Conservation (phyloP, 2,797 vertebrate genomes). For the Muraenolepis orangiensis region DNA sequence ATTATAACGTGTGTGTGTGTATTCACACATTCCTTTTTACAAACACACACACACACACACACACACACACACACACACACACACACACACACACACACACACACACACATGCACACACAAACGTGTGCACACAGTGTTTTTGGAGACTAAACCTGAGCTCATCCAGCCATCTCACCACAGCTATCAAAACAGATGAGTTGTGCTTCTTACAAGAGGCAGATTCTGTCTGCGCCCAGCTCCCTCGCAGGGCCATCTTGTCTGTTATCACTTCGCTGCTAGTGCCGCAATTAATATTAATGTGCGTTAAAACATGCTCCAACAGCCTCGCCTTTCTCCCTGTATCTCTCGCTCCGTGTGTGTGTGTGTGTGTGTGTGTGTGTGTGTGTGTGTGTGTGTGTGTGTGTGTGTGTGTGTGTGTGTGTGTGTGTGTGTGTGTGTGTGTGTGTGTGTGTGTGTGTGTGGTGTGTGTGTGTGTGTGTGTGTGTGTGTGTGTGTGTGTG, state of each 20-base stretch:
- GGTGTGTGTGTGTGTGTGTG: conserved; percentile 17
- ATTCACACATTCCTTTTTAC: neutral
- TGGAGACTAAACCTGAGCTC: conserved; percentile 43
- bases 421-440: conserved; percentile 23
- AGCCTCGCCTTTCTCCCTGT: conserved; percentile 42
- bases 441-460: no score
- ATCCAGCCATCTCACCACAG: conserved; percentile 45
- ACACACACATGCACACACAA: neutral
- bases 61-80: conserved; percentile 17
- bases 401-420: conserved; percentile 8
- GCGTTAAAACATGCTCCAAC: conserved; percentile 72
- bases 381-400: neutral
- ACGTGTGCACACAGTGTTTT: neutral
- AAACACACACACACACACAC: conserved; percentile 9
- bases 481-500: conserved; percentile 14
- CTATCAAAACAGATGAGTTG: conserved; percentile 50
- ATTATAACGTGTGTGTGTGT: neutral
- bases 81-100: conserved; percentile 20
- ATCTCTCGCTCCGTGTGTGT: conserved; percentile 20
- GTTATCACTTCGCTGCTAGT: conserved; percentile 66
- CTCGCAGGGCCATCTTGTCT: conserved; percentile 63
- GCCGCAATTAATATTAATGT: conserved; percentile 80
- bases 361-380: conserved; percentile 2
- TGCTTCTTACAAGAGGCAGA: conserved; percentile 52
- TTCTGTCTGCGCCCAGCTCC: conserved; percentile 48